A percentile compares a stretch with the other conserved stretches of the same genome.
Conservation (phyloP, 2,888 invertebrate genomes). For the Pristionchus maxplancki region DNA sequence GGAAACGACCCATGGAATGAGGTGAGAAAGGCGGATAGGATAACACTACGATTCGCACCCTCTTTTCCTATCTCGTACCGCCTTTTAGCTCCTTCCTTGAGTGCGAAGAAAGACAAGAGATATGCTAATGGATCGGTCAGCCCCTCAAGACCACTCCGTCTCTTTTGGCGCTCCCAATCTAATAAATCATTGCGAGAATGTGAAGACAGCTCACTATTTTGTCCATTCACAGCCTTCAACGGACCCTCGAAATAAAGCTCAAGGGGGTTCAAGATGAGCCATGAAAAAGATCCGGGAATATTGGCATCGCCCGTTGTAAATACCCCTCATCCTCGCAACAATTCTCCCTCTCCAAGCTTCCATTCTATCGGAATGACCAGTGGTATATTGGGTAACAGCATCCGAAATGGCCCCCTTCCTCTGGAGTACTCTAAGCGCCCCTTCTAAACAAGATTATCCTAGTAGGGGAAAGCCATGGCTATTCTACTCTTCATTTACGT, state of each 20-base stretch:
- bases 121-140: conserved; percentile 35
- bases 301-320: not conserved
- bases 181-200: conserved; percentile 32
- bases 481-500: conserved; percentile 28
- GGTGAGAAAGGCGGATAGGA: conserved; percentile 37
- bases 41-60: conserved; percentile 18
- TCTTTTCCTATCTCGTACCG: not conserved
- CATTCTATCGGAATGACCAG: conserved; percentile 18
- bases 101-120: conserved; percentile 32
- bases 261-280: not conserved
- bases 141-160: conserved; percentile 44
- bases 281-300: not conserved
- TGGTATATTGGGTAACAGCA: conserved; percentile 34
- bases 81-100: conserved; percentile 14
- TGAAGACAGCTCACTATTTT: conserved; percentile 18
- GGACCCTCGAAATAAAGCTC: not conserved
- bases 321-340: not conserved
- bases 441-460: conserved; percentile 26
- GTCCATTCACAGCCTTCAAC: not conserved
- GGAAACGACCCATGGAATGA: conserved; percentile 23
- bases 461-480: conserved; percentile 8
- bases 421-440: conserved; percentile 43
- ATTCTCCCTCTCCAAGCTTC: not conserved
- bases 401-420: conserved; percentile 23
- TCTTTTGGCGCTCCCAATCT: not conserved